Evolutionary conservation across 2,113 vertebrate genomes (phyloP), one percentile per base, ranked within the genome.

Genomic region (Ancistrus triradiatus): DNA sequence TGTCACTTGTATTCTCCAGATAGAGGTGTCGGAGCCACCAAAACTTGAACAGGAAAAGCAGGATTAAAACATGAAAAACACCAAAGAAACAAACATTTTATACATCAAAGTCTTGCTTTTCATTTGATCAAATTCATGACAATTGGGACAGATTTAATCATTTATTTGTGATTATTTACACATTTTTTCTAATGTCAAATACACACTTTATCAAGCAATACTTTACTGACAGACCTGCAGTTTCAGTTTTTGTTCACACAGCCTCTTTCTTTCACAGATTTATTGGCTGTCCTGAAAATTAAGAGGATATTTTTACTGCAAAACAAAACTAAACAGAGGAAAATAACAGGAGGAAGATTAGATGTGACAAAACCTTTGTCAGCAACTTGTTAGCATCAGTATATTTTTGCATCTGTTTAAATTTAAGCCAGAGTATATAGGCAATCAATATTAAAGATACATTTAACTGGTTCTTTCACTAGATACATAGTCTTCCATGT

Each of bases 141-240:
- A 55, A 6, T 3, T 17, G 15, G 33, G 46, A 28, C 31, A 42
- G 68, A 53, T 68, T 60, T 68, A 50, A 60, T 71, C 0, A 68
- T 75, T 76, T 76, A 73, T 73, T 73, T 47, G 67, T 40, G 44
- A 74, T 67, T 77, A 77, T 75, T 71, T 75, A 75, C 71, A 77
- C 68, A 70, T 52, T 38, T 52, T 53, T 31, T 50, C 17, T 13
- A 38, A 38, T 38, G 35, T 38, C 35, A 38, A 38, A 38, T 74
- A 57, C 73, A 70, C 74, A 77, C 64, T 66, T 73, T 46, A 52
- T 72, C 63, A 68, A 73, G 66, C 74, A 77, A 70, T 53, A 64
- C 37, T 69, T 53, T 61, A 70, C 58, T 49, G 56, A 69, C 62
- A 70, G 63, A 55, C 52, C 51, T 44, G 38, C 21, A 1, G 59